Evolutionary conservation across 2,797 vertebrate genomes (phyloP).

Genomic region (Melanogrammus aeglefinus): DNA sequence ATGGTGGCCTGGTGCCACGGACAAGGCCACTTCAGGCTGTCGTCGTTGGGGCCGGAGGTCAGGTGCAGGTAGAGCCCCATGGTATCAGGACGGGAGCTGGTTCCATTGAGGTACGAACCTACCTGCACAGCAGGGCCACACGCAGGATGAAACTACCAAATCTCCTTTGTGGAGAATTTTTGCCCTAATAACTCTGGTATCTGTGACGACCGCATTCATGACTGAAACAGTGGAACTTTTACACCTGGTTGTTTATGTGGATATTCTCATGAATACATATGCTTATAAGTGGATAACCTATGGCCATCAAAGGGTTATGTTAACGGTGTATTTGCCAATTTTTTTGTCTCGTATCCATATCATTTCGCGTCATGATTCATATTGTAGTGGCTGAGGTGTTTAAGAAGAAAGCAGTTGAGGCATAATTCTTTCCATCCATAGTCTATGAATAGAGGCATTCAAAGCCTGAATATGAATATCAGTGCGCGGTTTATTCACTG

Average conservation of each 20-base stretch:
- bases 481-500: not conserved
- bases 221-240: no score
- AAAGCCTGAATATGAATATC: not conserved
- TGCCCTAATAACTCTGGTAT: not conserved
- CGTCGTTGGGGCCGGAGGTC: constrained; percentile 80
- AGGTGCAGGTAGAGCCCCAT: constrained; percentile 76
- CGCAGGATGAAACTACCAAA: not conserved
- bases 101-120: constrained; percentile 59
- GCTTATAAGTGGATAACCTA: not conserved
- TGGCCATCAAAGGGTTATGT: not conserved
- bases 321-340: not conserved
- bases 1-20: constrained; percentile 85
- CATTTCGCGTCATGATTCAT: no score
- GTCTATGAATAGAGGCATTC: not conserved
- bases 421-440: no score
- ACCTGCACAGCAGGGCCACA: constrained; percentile 72
- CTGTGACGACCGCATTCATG: no score
- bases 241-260: no score
- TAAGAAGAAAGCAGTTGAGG: no score
- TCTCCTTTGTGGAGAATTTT: not conserved
- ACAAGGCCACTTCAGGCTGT: constrained; percentile 82
- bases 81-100: constrained; percentile 27
- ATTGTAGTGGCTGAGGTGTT: not conserved
- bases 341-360: not conserved
- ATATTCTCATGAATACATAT: not conserved